Conservation (phyloP, 2,888 invertebrate genomes). For the Tenodera sinensis region DNA sequence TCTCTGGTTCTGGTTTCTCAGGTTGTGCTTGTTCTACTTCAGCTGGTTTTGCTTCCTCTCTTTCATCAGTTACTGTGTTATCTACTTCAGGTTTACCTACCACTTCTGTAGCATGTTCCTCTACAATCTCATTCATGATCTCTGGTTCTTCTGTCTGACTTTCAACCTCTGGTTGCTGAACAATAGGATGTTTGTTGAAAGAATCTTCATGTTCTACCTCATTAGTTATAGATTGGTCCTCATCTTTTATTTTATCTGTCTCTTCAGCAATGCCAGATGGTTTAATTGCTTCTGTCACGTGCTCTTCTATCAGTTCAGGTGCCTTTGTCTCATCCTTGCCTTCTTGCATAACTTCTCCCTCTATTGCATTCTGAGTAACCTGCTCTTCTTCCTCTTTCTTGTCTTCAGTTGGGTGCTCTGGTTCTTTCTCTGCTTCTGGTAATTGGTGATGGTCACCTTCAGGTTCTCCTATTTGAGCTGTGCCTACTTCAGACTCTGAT, state of each 20-base stretch:
- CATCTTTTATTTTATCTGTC: constrained; percentile 21
- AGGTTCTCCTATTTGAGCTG: background rate
- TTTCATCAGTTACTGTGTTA: constrained; percentile 34
- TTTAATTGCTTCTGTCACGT: constrained; percentile 26
- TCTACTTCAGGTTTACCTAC: background rate
- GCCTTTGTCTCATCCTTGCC: background rate
- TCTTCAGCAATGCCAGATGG: constrained; percentile 14
- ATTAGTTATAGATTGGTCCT: constrained; percentile 26
- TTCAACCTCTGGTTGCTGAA: background rate
- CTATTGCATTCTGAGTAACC: background rate
- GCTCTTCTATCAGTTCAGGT: constrained; percentile 28
- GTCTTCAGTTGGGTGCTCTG: constrained; percentile 20
- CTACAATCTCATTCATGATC: background rate
- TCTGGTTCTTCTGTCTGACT: background rate
- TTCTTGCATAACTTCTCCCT: constrained; percentile 13
- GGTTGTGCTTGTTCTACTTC: constrained; percentile 7
- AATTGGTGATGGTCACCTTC: constrained; percentile 11
- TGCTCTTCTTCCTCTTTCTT: background rate
- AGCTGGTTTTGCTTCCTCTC: constrained; percentile 33
- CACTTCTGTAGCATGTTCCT: background rate
- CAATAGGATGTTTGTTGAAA: background rate
- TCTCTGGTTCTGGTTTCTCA: background rate
- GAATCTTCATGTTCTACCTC: background rate
- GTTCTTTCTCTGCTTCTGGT: constrained; percentile 1
- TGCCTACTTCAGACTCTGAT: background rate